Base-by-base conservation (phyloP, 1,140 invertebrate species). In the Arctopsyche grandis region DNA sequence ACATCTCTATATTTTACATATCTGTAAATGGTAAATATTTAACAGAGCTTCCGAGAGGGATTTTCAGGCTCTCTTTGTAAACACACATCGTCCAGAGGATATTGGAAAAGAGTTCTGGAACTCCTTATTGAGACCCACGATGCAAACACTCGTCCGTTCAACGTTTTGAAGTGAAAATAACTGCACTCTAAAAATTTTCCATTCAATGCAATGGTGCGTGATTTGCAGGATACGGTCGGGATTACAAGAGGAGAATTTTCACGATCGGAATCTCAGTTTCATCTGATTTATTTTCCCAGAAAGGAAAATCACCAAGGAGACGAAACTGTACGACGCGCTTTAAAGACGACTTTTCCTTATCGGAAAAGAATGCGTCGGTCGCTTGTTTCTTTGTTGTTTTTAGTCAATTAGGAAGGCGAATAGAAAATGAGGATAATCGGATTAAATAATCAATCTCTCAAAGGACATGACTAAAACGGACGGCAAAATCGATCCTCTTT, bases 341-440 rank as follows among this genome's bases (percentile, higher is more conserved):
- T 16, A 19, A 21, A 60, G n/a, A n/a, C n/a, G n/a, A n/a, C n/a
- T 60, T 60, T 60, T 60, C 48, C 19, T 19, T 19, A 19, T 19
- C 19, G 56, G 16, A 7, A 60, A 9, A 60, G 21, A 60, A 56
- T 56, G 52, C 52, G 52, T 56, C 12, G 14, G 12, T 16, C 14
- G 52, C 56, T 21, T 21, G 56, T 19, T 52, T 60, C 21, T 60
- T 60, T 19, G 56, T 60, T 38, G 29, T 38, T 38, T 60, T 60
- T 60, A 60, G 56, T 60, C 56, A 60, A 60, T 60, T 60, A 60
- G 29, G 7, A 38, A 60, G 56, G 56, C 9, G 56, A 60, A 60
- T 60, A 60, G 56, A 60, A 60, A 60, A 60, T 60, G 56, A 60
- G 56, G 19, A 60, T 60, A 60, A 60, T 60, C 56, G n/a, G 56